Evolutionary conservation across 2,797 vertebrate genomes (phyloP), one percentile per base, ranked within the genome.

Genomic region (Chelonia mydas): DNA sequence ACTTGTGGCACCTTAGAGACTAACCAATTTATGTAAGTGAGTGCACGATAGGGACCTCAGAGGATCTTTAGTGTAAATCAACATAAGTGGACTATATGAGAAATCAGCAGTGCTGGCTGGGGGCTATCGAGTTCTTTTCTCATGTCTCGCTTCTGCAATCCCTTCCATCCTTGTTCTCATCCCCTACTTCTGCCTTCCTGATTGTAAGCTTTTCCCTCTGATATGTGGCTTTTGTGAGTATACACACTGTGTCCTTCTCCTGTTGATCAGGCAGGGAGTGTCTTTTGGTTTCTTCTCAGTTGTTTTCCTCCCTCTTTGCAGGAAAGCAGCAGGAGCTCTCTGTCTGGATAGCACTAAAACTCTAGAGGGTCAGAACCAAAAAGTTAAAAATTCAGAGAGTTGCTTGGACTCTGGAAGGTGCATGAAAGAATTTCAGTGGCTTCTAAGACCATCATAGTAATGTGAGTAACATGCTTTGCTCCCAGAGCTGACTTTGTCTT

Each of bases 41-140:
- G 33, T 2, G 21, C 27, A 61, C 59, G 55, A 45, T 37, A 79
- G 37, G 45, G 50, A 3, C 2, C 47, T 51, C 15, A 6, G 27
- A 83, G 28, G 78, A 15, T 27, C n/a, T 76, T 91, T 49, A 0
- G 0, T 2, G 28, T 51, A 47, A 31, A 0, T 27, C 17, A 0
- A 0, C 0, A 31, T 1, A 49, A 21, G 7, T 47, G 21, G 53
- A 51, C 19, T 31, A 61, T 33, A 3, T 8, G 23, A 85, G 83
- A 33, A 28, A 49, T 57, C 0, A 3, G 1, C 50, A 11, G 10
- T 82, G 53, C 47, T 19, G 11, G 4, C 19, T 6, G 11, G 72
- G 65, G 21, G 27, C 65, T 83, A 3, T n/a, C 21, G 4, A 5
- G 45, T 77, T 15, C 49, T 89, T 86, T 54, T 55, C 45, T 72